These are phyloP conservation scores for Sus cebifrons DNA, from an alignment of 2,797 vertebrate species.

Conservation along the genomic window DNA sequence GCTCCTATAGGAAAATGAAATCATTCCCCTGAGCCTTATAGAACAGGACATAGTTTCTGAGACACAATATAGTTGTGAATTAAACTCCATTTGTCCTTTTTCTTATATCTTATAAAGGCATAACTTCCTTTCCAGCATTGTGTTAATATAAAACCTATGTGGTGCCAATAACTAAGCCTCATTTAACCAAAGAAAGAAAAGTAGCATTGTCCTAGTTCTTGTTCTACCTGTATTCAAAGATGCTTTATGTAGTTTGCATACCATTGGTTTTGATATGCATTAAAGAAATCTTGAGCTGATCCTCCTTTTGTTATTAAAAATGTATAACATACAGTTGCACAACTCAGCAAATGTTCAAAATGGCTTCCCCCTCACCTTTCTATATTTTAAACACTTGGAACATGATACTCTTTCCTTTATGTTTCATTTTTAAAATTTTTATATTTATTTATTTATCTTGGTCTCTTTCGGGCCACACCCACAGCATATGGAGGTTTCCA, in stretches of 20 bases:
- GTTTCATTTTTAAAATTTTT: not conserved
- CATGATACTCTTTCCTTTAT: constrained; percentile 58
- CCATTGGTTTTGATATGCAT: constrained; percentile 65
- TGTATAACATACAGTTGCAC: constrained; percentile 46
- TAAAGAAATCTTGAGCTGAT: constrained; percentile 71
- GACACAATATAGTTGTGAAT: constrained; percentile 23
- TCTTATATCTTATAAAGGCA: constrained; percentile 36
- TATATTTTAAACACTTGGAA: constrained; percentile 66
- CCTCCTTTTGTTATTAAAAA: constrained; percentile 73
- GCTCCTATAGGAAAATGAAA: constrained; percentile 17
- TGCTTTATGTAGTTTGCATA: constrained; percentile 69
- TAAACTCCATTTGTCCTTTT: constrained; percentile 53
- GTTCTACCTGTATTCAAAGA: constrained; percentile 53
- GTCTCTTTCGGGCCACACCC: too few relatives aligned
- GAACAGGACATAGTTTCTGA: constrained; percentile 19
- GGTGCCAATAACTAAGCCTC: constrained; percentile 56
- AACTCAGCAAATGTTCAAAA: constrained; percentile 63
- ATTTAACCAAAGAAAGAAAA: constrained; percentile 70
- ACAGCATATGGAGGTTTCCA: too few relatives aligned
- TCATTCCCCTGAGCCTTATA: not conserved
- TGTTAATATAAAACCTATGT: constrained; percentile 64
- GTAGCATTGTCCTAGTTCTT: constrained; percentile 54
- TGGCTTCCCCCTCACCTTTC: not conserved
- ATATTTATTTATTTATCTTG: too few relatives aligned
- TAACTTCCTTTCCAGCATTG: constrained; percentile 45